Evolutionary conservation across 2,888 invertebrate genomes (phyloP).

Genomic region (Bellardia pandia): DNA sequence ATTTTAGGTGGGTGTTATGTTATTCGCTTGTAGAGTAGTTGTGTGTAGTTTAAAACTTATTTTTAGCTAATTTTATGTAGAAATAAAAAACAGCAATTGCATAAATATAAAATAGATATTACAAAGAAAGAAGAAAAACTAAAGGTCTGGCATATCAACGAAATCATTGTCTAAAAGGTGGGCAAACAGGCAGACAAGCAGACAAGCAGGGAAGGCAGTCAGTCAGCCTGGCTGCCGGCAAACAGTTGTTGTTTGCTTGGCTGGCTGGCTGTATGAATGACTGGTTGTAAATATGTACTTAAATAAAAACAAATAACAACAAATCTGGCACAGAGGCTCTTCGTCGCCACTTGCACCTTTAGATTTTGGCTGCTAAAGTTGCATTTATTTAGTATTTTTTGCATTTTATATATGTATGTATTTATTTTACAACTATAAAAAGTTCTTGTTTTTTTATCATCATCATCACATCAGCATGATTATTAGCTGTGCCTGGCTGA

Average conservation of each 20-base stretch:
- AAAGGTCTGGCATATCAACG: slow-evolving; percentile 54
- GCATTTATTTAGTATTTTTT: slow-evolving; percentile 60
- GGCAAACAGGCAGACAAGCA: slow-evolving; percentile 14
- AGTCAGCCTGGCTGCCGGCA: slow-evolving; percentile 57
- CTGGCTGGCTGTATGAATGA: slow-evolving; percentile 32
- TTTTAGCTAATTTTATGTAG: slow-evolving; percentile 61
- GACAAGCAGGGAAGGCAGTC: slow-evolving; percentile 26
- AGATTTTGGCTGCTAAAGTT: slow-evolving; percentile 69
- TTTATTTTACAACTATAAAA: slow-evolving; percentile 48
- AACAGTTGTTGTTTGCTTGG: slow-evolving; percentile 44
- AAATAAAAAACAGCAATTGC: slow-evolving; percentile 46
- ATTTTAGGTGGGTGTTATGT: slow-evolving; percentile 48
- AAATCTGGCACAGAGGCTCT: slow-evolving; percentile 72
- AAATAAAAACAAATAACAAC: slow-evolving; percentile 53
- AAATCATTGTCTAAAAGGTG: slow-evolving; percentile 41
- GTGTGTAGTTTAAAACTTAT: slow-evolving; percentile 32
- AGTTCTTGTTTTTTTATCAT: slow-evolving; percentile 31
- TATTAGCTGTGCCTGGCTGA: slow-evolving; percentile 64
- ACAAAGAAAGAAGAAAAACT: slow-evolving; percentile 16
- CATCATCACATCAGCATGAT: slow-evolving; percentile 55
- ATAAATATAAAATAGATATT: slow-evolving; percentile 28
- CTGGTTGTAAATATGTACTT: neutral
- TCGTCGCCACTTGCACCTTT: slow-evolving; percentile 73
- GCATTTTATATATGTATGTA: slow-evolving; percentile 24
- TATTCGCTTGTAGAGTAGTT: neutral